Conservation (phyloP, 2,113 vertebrate species). For the Suncus etruscus region DNA sequence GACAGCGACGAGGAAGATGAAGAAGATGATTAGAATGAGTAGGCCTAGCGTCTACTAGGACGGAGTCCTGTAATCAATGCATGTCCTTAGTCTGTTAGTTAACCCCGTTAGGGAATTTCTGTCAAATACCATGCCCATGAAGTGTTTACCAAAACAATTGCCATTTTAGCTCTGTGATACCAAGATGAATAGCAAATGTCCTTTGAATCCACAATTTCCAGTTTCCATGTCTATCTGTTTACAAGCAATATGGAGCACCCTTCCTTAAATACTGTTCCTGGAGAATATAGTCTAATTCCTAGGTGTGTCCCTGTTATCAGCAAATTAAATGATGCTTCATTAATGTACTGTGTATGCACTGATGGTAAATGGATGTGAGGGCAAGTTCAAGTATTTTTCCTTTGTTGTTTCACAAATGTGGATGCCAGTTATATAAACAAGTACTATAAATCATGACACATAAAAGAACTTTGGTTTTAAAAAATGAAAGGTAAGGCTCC, state of each 20-base stretch:
- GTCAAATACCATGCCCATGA: slow-evolving; percentile 97
- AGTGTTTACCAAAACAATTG: slow-evolving; percentile 94
- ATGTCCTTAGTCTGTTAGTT: slow-evolving; percentile 97
- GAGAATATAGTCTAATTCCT: slow-evolving; percentile 92
- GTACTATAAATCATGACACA: slow-evolving; percentile 83
- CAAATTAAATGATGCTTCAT: slow-evolving; percentile 96
- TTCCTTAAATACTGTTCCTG: slow-evolving; percentile 96
- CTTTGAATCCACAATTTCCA: slow-evolving; percentile 93
- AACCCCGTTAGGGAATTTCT: slow-evolving; percentile 97
- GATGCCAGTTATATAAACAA: slow-evolving; percentile 95
- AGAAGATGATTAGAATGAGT: slow-evolving; percentile 90
- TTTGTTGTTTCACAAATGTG: slow-evolving; percentile 94
- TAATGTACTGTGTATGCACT: slow-evolving; percentile 95
- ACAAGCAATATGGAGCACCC: slow-evolving; percentile 99
- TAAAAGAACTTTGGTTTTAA: slow-evolving; percentile 84
- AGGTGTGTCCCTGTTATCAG: slow-evolving; percentile 95
- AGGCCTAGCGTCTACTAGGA: slow-evolving; percentile 87
- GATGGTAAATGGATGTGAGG: slow-evolving; percentile 94
- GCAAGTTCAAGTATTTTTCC: slow-evolving; percentile 91
- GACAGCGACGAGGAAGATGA: slow-evolving; percentile 99
- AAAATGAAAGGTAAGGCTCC: slow-evolving; percentile 84
- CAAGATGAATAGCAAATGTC: slow-evolving; percentile 95
- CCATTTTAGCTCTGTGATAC: slow-evolving; percentile 97
- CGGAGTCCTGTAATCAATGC: slow-evolving; percentile 95
- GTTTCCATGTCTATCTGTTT: slow-evolving; percentile 97